Conservation (phyloP, 2,113 vertebrate genomes). For the Cygnus atratus region DNA sequence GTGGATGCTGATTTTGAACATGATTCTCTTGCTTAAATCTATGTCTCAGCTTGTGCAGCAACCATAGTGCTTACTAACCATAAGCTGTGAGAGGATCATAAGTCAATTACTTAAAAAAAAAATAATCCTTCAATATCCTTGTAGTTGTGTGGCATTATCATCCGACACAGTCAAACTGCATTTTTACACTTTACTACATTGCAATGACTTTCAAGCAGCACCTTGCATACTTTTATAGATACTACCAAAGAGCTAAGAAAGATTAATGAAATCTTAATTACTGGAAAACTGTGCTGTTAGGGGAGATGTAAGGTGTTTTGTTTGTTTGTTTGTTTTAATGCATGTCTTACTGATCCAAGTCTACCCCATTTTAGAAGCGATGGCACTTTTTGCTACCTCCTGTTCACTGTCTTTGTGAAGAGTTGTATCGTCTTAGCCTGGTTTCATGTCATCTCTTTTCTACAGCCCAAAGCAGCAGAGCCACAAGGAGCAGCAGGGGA, state of each 20-base stretch:
- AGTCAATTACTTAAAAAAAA: neutral
- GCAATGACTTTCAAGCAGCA: neutral
- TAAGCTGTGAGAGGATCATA: neutral
- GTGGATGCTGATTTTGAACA: accelerated
- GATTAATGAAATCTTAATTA: neutral
- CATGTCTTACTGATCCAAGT: neutral
- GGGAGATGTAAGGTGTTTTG: accelerated
- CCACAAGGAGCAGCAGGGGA: neutral
- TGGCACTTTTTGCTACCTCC: neutral
- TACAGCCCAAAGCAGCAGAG: neutral
- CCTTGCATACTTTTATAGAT: neutral
- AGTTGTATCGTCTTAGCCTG: neutral
- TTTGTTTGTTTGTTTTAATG: neutral
- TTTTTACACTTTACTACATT: neutral
- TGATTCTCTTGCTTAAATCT: neutral
- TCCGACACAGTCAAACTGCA: neutral
- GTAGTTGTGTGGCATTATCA: neutral
- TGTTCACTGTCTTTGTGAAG: neutral
- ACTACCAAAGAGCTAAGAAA: neutral
- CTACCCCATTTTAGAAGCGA: neutral
- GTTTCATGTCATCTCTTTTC: neutral
- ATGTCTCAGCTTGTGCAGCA: neutral
- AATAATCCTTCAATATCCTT: neutral
- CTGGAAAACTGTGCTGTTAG: neutral
- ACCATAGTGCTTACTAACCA: neutral